Base-by-base conservation (phyloP, 2,113 vertebrate genomes). In the Nibea albiflora region DNA sequence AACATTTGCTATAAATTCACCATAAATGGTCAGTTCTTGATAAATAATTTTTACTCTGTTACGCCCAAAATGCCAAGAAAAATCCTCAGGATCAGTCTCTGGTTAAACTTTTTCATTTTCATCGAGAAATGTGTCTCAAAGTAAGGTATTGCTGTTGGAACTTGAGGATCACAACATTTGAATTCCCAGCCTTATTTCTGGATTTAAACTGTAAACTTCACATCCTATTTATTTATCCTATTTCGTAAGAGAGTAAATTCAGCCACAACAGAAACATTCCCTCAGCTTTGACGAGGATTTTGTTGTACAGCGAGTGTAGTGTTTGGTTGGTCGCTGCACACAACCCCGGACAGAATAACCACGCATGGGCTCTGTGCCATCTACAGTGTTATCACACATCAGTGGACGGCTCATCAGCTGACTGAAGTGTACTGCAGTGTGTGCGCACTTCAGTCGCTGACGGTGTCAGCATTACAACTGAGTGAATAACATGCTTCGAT, bases 321-420 rank as follows among this genome's bases (percentile, higher is more conserved):
- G 53, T 77, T 79, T 65, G 19, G 67, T 61, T 67, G 63, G 24
- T 77, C 47, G 74, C 73, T 70, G 66, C 73, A 75, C 77, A 81
- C 73, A 71, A 65, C 82, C 35, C 83, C 20, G 53, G 49, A 66
- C 54, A 73, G 74, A 75, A 68, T 69, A 64, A 52, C 56, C 57
- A 20, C 57, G 72, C 52, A 75, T 67, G 77, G 78, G 73, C 73
- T 71, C 26, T 50, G 68, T 85, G 78, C 83, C 81, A 78, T 80
- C 65, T 17, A 20, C 76, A 58, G 76, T 54, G 65, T 83, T 86
- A 72, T 86, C 78, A 86, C 87, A 87, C 83, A 86, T 83, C 63
- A 71, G 12, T 75, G 88, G 80, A 65, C 85, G 65, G 61, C 81
- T 71, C 77, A 63, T 83, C 87, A 82, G 67, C 89, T 78, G 88